Evolutionary conservation across 2,888 invertebrate genomes (phyloP), one percentile per base, ranked within the genome.

Genomic region (Crepidodera aurea): DNA sequence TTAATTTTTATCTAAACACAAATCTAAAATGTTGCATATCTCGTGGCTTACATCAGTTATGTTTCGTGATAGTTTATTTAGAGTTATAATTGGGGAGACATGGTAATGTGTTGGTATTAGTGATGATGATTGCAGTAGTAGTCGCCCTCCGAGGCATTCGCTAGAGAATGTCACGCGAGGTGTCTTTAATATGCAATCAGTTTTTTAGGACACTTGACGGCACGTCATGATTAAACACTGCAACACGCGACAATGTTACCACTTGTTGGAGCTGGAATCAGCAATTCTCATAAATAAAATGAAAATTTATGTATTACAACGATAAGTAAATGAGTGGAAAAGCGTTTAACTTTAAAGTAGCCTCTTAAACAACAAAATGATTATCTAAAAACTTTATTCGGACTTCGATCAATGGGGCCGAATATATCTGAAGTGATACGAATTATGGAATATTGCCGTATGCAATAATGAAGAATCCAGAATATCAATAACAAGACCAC

Each of bases 171-270:
- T 62, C 70, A 66, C 65, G 70, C 68, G 64, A 68, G 57, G 55
- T 66, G 58, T 40, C 56, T 61, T 66, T 68, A 66, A 70, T 67
- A 69, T 69, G 69, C 67, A 68, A 70, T 70, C 67, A 66, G 62
- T 65, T 69, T 66, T 66, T 70, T 69, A 66, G 37, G 65, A 51
- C 65, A 62, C 67, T 67, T 66, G 68, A 67, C 66, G 53, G 64
- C 58, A 64, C 68, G 65, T 65, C 68, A 69, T 63, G 65, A 57
- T 48, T 59, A 56, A 50, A 29, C 68, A 46, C 64, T 66, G 58
- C 59, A 70, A 58, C 69, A 68, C 69, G 69, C 71, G 67, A 71
- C 58, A 64, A 65, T 66, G 53, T 64, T 44, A 34, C 66, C 67
- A 69, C 66, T 65, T 62, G 67, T 69, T 69, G 69, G 50, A 58